Base-by-base conservation (phyloP, 2,113 vertebrate species). In the Caranx ignobilis region DNA sequence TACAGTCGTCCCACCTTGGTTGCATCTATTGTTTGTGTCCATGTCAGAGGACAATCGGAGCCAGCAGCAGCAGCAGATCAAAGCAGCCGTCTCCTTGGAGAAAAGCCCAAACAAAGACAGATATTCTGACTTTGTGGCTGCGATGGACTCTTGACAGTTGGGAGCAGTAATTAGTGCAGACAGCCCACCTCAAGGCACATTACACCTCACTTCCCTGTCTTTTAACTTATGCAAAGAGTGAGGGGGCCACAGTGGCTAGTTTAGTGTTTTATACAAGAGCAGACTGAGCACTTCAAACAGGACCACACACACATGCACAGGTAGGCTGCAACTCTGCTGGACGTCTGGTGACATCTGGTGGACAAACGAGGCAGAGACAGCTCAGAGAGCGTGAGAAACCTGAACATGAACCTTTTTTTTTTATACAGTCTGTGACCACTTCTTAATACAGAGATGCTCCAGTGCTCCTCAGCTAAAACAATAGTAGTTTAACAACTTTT, bases 71-170 rank as follows among this genome's bases (percentile, higher is more conserved):
- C 71, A 54, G 79, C 71, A 89, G 72, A 93, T 94, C 92, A 94
- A 94, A 94, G 91, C 71, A 1, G 18, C 71, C 9, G 87, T 93
- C 68, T 88, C 92, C 89, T 32, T 81, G 87, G 93, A 84, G 90
- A 91, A 74, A 75, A 8, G 1, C 54, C 83, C 83, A 90, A 88
- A 93, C 92, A 93, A 91, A 92, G 91, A 81, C 83, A 45, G 76
- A 80, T 71, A 64, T 85, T 50, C 47, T n/a, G 70, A 77, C 76
- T 84, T 19, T 71, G 76, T 80, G 43, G 67, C 78, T 56, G 26
- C 48, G 69, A 89, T 88, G 79, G 80, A 79, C 83, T 55, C 31
- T 59, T 48, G 56, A 69, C 47, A 13, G 69, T 11, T 6, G 63
- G 74, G 66, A 34, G 62, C 75, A 57, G 71, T 89, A 69, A 84